Conservation (phyloP, 2,113 vertebrate species). For the Turdus rufiventris region DNA sequence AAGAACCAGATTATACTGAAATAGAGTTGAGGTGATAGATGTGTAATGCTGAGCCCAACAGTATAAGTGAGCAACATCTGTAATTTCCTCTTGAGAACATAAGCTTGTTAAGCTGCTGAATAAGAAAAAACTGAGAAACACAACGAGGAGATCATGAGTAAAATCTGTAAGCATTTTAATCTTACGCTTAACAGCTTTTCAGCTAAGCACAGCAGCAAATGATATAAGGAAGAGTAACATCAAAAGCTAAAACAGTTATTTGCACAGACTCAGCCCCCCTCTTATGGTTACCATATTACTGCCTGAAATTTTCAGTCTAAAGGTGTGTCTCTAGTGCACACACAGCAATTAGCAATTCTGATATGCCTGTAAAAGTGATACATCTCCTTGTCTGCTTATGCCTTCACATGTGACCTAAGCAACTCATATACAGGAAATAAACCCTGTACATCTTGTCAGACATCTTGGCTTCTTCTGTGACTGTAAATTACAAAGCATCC, state of each 20-base stretch:
- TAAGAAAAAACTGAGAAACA: neutral
- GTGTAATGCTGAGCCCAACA: neutral
- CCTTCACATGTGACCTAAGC: neutral
- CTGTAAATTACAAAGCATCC: neutral
- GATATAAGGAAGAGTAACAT: neutral
- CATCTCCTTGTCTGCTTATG: neutral
- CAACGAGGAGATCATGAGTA: neutral
- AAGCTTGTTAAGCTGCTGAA: neutral
- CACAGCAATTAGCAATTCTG: neutral
- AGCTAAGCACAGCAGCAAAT: neutral
- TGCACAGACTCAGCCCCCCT: neutral
- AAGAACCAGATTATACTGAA: neutral
- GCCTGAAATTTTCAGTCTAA: neutral
- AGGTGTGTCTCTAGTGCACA: neutral
- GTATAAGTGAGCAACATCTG: neutral
- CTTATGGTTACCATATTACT: neutral
- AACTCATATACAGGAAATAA: neutral
- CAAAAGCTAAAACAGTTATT: neutral
- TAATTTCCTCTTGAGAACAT: neutral
- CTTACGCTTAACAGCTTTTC: neutral
- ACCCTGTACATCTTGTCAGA: accelerated
- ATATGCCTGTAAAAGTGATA: neutral
- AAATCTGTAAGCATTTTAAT: neutral
- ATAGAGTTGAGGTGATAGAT: neutral
- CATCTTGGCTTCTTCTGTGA: neutral